Evolutionary conservation across 2,797 vertebrate genomes (phyloP), one percentile per base, ranked within the genome.

Genomic region (Tenualosa thibaudeaui): DNA sequence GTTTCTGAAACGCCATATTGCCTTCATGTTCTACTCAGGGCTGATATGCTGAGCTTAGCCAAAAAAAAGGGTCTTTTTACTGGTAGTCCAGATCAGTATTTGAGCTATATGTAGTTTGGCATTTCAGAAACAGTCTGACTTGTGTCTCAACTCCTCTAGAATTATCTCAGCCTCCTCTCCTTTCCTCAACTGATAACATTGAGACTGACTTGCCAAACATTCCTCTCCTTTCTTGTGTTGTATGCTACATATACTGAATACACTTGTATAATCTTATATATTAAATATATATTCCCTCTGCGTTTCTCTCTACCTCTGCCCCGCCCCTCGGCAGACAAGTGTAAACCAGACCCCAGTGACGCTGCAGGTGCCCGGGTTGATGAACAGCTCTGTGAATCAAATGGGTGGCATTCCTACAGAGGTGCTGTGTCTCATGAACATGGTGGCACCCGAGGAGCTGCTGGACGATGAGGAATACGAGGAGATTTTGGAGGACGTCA

Each of bases 321-420:
- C 12, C 51, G 24, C 5, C 5, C 8, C 0, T 2, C 75, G 86
- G 5, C 90, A 98, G 97, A 97, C 96, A 5, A 98, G 96, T 89
- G 98, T 98, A 94, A 98, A 98, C 90, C 97, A 98, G 95, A 98
- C 97, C 8, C 97, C 97, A 0, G 97, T 98, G 90, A 98, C 97
- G 26, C 95, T 98, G 92, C 97, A 98, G 93, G 97, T 98, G n/a
- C 97, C 97, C 0, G 97, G 97, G 51, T 91, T 98, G 91, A 95
- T 96, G 94, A 97, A 96, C 89, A 98, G 96, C 58, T 96, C 97
- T 5, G 95, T 98, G 87, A 96, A 96, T 85, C 97, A 97, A 93
- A 98, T 98, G 97, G 97, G 97, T 0, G 97, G 97, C 19, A 94
- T 97, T 89, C 97, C 97, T 50, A 98, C 97, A 0, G 97, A 98